Conservation (phyloP, 2,888 invertebrate genomes). For the Ariolimax columbianus region DNA sequence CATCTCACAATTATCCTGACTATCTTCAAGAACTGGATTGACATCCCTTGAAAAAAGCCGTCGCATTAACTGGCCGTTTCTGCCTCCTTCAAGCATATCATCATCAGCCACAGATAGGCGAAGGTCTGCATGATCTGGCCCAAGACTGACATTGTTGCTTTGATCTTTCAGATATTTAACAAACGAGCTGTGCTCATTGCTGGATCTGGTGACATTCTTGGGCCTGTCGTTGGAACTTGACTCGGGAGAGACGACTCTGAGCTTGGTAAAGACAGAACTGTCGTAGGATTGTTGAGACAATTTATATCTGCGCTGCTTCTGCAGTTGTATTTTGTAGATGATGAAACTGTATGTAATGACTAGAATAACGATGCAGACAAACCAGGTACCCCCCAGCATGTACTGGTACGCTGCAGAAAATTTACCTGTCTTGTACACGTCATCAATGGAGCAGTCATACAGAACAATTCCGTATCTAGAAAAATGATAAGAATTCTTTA, state of each 20-base stretch:
- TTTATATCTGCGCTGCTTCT: conserved; percentile 30
- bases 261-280: background rate
- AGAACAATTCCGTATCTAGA: background rate
- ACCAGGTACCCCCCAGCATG: conserved; percentile 3
- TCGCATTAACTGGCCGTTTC: background rate
- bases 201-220: background rate
- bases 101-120: too few relatives aligned
- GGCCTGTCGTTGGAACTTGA: background rate
- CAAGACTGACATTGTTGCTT: too few relatives aligned
- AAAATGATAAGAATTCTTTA: background rate
- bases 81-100: too few relatives aligned
- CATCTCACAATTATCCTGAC: background rate
- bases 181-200: background rate
- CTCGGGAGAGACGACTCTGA: background rate
- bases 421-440: background rate
- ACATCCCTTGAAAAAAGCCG: conserved; percentile 47
- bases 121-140: background rate
- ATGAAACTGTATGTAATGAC: conserved; percentile 35
- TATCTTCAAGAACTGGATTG: conserved; percentile 38
- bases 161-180: too few relatives aligned
- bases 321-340: conserved; percentile 34
- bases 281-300: conserved; percentile 6
- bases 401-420: conserved; percentile 18
- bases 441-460: conserved; percentile 36
- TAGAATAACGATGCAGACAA: conserved; percentile 14